Evolutionary conservation across 2,888 invertebrate species (phyloP).

Genomic region (Drosophila leonis): DNA sequence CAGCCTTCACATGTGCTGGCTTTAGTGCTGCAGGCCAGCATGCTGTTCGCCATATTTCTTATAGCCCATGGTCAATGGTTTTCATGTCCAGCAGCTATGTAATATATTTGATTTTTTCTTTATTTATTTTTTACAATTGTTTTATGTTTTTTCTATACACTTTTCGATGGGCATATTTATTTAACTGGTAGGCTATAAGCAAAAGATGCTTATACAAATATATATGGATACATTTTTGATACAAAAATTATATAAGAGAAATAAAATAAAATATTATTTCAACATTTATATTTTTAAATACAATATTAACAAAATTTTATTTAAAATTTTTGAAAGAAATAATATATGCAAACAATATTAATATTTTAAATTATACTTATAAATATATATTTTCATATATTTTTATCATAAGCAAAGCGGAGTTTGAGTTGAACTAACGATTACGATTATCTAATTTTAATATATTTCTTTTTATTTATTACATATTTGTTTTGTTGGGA

Average conservation of each 20-base stretch:
- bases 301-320: too few species aligned
- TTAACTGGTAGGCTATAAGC: not conserved
- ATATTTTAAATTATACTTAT: too few species aligned
- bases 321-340: too few species aligned
- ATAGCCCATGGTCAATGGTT: slow-evolving; percentile 54
- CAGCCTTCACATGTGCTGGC: slow-evolving; percentile 19
- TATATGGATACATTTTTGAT: too few species aligned
- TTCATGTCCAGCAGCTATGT: slow-evolving; percentile 47
- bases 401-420: not conserved
- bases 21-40: slow-evolving; percentile 28
- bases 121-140: slow-evolving; percentile 22
- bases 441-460: not conserved
- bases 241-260: too few species aligned
- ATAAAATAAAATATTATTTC: too few species aligned
- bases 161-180: not conserved
- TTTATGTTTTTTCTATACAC: not conserved
- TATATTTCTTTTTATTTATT: not conserved
- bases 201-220: not conserved
- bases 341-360: too few species aligned
- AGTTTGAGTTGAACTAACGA: not conserved
- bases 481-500: not conserved
- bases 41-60: slow-evolving; percentile 10
- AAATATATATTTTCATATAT: too few species aligned
- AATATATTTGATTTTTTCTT: slow-evolving; percentile 46
- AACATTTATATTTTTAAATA: too few species aligned